A percentile compares a stretch with the other conserved stretches of the same genome.
phyloP scores from a whole-genome alignment of 2,113 vertebrate species.

The Noctilio leporinus region DNA sequence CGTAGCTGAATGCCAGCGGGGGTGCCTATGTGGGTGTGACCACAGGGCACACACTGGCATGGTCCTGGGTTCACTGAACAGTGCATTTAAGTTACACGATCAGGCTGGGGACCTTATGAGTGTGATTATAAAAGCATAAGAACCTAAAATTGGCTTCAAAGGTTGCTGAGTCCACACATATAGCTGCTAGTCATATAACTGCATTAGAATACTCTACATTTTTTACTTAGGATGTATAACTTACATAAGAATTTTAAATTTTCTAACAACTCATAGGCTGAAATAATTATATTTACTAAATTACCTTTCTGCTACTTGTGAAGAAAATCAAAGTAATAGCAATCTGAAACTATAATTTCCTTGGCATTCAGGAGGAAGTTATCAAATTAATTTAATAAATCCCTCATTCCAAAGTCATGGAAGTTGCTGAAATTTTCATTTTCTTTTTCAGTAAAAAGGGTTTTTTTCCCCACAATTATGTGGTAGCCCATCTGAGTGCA shows the following conservation, averaged over 20 bases:
- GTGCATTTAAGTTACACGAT: background rate
- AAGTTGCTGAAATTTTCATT: background rate
- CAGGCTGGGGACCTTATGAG: too few species aligned
- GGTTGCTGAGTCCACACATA: background rate
- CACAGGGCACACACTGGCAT: accelerated
- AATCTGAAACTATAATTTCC: background rate
- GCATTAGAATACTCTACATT: background rate
- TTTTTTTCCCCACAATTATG: background rate
- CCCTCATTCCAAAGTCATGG: background rate
- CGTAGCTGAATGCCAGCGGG: background rate
- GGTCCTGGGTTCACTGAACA: too few species aligned
- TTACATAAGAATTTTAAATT: background rate
- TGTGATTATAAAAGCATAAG: background rate
- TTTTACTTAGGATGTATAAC: background rate
- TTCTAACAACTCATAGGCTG: background rate
- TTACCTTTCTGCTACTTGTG: background rate
- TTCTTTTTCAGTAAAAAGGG: background rate
- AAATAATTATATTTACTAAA: background rate
- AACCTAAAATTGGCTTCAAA: background rate
- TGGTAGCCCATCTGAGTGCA: background rate
- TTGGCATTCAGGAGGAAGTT: background rate
- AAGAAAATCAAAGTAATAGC: background rate
- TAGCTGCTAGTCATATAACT: background rate
- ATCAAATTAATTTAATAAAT: background rate
- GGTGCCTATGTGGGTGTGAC: accelerated